A percentile compares a stretch with the other conserved stretches of the same genome.
Conservation (phyloP, 2,797 vertebrate genomes). For the Mormyrus proboscirostris region DNA sequence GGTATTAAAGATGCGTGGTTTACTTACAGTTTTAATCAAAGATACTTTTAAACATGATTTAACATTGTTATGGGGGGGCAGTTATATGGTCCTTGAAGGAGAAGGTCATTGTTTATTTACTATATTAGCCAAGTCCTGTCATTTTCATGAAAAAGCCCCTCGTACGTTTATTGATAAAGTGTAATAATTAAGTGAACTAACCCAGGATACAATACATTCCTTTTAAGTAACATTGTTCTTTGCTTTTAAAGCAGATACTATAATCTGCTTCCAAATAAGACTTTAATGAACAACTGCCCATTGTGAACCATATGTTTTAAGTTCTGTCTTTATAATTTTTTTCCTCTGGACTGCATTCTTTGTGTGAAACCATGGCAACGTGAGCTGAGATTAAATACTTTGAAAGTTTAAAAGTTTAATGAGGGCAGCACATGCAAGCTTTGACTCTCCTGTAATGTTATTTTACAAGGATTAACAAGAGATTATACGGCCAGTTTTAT, state of each 20-base stretch:
- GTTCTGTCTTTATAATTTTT: background rate
- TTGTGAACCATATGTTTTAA: constrained; percentile 18
- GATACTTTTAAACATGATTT: background rate
- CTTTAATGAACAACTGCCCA: constrained; percentile 16
- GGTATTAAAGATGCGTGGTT: background rate
- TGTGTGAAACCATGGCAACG: constrained; percentile 16
- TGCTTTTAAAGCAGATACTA: constrained; percentile 15
- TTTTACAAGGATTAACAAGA: constrained; percentile 31
- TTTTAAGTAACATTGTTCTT: background rate
- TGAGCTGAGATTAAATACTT: constrained; percentile 22
- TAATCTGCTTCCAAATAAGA: constrained; percentile 21
- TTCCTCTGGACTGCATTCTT: constrained; percentile 5
- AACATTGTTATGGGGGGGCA: background rate
- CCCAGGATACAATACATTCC: background rate
- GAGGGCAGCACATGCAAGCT: constrained; percentile 18
- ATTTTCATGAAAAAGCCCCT: background rate
- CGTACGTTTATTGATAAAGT: background rate
- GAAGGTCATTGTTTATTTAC: background rate
- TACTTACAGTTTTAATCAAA: background rate
- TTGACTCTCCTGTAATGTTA: constrained; percentile 22
- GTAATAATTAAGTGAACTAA: background rate
- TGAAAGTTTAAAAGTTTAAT: constrained; percentile 20
- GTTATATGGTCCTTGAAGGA: background rate
- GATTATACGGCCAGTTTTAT: constrained; percentile 21
- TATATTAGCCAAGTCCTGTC: background rate